These are phyloP conservation scores for Acanthisitta chloris DNA, from an alignment of 2,113 vertebrate species.

Conservation along the genomic window DNA sequence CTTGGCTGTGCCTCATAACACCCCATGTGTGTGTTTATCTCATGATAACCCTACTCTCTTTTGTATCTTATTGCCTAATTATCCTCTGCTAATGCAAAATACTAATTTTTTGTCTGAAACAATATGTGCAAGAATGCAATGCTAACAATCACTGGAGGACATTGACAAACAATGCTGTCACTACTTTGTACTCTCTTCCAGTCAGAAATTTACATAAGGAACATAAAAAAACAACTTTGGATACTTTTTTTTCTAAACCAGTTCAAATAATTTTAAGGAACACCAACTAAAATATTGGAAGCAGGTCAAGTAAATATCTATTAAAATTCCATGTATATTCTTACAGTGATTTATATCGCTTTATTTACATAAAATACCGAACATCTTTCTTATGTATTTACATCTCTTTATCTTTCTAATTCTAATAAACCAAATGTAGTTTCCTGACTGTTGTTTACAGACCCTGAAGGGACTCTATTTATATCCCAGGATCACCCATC, in stretches of 20 bases:
- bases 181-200: constrained; percentile 48
- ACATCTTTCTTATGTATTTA: background rate
- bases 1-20: constrained; percentile 80
- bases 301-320: background rate
- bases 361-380: background rate
- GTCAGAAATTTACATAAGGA: constrained; percentile 46
- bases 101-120: constrained; percentile 82
- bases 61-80: constrained; percentile 85
- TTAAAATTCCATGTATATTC: background rate
- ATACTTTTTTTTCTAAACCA: constrained; percentile 12
- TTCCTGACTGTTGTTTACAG: background rate
- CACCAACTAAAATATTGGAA: background rate
- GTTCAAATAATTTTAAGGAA: constrained; percentile 1
- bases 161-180: constrained; percentile 70
- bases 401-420: background rate
- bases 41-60: constrained; percentile 78
- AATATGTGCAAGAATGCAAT: constrained; percentile 75
- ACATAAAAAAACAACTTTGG: constrained; percentile 31
- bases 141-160: constrained; percentile 75
- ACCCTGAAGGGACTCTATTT: background rate
- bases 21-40: constrained; percentile 83
- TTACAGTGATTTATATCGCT: background rate
- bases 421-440: background rate
- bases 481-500: background rate
- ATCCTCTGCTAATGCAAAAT: constrained; percentile 81